These are phyloP conservation scores for Cheirogaleus major DNA, from an alignment of 2,797 vertebrate species.

Conservation along the genomic window DNA sequence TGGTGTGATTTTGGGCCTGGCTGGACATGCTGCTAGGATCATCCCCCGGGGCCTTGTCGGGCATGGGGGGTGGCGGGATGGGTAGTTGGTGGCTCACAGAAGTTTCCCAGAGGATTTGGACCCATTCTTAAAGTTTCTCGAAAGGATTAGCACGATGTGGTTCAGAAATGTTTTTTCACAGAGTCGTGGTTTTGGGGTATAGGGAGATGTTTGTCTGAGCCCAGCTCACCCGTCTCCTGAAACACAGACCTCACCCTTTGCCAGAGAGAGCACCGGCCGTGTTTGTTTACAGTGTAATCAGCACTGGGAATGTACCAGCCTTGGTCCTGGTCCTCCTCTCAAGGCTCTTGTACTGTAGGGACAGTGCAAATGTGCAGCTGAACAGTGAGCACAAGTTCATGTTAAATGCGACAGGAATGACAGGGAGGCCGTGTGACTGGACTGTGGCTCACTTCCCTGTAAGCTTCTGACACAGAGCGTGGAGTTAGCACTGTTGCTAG, in stretches of 20 bases:
- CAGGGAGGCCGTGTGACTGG: background rate
- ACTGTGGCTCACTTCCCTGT: background rate
- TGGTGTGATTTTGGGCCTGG: background rate
- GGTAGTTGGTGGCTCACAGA: background rate
- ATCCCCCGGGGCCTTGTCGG: accelerated
- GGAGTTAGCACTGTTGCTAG: background rate
- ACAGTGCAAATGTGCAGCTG: accelerated
- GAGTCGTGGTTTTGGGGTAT: background rate
- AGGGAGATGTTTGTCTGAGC: background rate
- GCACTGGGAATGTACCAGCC: background rate
- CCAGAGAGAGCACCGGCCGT: background rate
- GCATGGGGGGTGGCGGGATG: accelerated
- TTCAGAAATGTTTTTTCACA: background rate
- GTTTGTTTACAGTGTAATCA: background rate
- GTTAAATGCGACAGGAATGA: accelerated
- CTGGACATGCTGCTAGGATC: accelerated
- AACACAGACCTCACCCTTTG: no score
- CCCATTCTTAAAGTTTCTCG: background rate
- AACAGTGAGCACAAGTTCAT: accelerated
- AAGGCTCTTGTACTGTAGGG: background rate
- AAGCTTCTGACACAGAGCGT: background rate
- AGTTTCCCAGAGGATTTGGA: background rate
- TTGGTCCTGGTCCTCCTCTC: background rate
- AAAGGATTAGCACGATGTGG: background rate
- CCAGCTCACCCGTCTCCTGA: background rate